These are phyloP conservation scores for Rosalia funebris DNA, from an alignment of 2,888 invertebrate genomes.

Conservation along the genomic window DNA sequence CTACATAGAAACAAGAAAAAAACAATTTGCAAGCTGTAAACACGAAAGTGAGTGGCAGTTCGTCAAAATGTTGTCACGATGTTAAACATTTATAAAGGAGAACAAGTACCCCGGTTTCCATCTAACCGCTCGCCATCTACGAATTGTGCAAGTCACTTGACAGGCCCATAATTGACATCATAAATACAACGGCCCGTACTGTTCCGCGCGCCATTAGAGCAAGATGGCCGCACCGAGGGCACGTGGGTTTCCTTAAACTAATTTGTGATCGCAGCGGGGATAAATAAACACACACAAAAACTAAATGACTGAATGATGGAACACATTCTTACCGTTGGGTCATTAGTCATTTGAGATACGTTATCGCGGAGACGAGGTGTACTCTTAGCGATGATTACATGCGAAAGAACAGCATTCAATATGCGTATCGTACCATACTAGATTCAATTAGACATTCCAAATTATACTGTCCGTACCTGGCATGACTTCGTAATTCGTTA, in stretches of 20 bases:
- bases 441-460: constrained; percentile 47
- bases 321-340: constrained; percentile 66
- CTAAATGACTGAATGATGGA: constrained; percentile 71
- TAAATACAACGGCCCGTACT: constrained; percentile 30
- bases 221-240: constrained; percentile 47
- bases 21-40: constrained; percentile 24
- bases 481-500: constrained; percentile 23
- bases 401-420: constrained; percentile 43
- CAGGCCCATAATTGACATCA: constrained; percentile 33
- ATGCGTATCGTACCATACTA: constrained; percentile 43
- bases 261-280: constrained; percentile 73
- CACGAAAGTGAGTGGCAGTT: constrained; percentile 34
- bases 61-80: constrained; percentile 32
- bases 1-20: not conserved
- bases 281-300: constrained; percentile 68
- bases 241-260: constrained; percentile 68
- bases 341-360: constrained; percentile 64
- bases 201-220: constrained; percentile 40
- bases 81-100: constrained; percentile 26
- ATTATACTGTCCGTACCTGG: constrained; percentile 26
- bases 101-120: constrained; percentile 17
- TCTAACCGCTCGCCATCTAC: constrained; percentile 16
- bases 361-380: constrained; percentile 63
- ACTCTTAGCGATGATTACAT: constrained; percentile 62
- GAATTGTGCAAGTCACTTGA: constrained; percentile 31